Evolutionary conservation across 2,797 vertebrate genomes (phyloP).

Genomic region (Carapus acus): DNA sequence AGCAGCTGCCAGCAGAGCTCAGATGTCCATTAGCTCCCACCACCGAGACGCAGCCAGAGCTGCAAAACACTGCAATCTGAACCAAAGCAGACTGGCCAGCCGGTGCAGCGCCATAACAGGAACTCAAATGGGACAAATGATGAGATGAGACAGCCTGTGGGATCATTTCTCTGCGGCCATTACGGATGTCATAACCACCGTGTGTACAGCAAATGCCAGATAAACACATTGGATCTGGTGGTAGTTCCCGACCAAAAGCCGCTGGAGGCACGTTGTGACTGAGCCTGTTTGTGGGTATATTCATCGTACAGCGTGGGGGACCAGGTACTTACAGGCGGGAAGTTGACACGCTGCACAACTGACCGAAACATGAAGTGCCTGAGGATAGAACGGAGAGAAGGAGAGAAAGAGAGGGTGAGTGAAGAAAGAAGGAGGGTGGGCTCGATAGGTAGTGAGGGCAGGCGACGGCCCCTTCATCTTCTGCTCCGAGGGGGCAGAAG

Average conservation of each 20-base stretch:
- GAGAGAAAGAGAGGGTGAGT: slow-evolving; percentile 6
- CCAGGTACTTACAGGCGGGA: slow-evolving; percentile 76
- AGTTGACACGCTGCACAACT: slow-evolving; percentile 72
- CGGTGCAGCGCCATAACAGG: slow-evolving; percentile 45
- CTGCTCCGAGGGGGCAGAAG: slow-evolving; percentile 23
- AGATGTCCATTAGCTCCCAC: slow-evolving; percentile 60
- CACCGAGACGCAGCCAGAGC: slow-evolving; percentile 32
- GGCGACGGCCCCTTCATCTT: slow-evolving; percentile 35
- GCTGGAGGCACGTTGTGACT: slow-evolving; percentile 46
- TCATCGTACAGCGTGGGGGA: slow-evolving; percentile 49
- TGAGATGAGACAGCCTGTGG: slow-evolving; percentile 19
- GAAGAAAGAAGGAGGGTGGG: slow-evolving; percentile 33
- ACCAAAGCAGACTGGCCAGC: slow-evolving; percentile 49
- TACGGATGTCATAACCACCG: slow-evolving; percentile 46
- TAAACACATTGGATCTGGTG: slow-evolving; percentile 29
- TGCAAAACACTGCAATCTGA: slow-evolving; percentile 52
- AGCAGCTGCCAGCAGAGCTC: slow-evolving; percentile 68
- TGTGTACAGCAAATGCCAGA: slow-evolving; percentile 27
- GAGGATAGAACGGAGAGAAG: slow-evolving; percentile 40
- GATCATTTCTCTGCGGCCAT: slow-evolving; percentile 40
- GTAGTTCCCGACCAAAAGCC: slow-evolving; percentile 52
- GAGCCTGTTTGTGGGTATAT: slow-evolving; percentile 44
- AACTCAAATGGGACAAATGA: slow-evolving; percentile 31
- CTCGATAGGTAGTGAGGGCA: slow-evolving; percentile 34
- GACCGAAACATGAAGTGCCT: slow-evolving; percentile 80